Percentiles rank a stretch among this genome's conserved stretches.
Evolutionary conservation across 2,888 invertebrate genomes (phyloP).

Genomic region (Agrenia bidenticulata): DNA sequence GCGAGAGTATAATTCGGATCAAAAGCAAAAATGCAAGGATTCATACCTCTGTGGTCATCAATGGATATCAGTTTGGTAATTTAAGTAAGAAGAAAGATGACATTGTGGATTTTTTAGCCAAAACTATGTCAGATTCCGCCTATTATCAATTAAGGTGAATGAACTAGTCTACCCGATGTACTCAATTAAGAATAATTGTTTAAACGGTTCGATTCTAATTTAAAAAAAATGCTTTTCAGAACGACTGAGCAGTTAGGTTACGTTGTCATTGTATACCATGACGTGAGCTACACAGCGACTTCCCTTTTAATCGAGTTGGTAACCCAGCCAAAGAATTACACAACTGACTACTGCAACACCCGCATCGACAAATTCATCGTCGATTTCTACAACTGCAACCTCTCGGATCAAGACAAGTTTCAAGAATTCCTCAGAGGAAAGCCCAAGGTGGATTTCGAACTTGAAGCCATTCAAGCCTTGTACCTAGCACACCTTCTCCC

Average conservation of each 20-base stretch:
- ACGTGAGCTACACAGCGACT: slow-evolving; percentile 25
- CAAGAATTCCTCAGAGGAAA: slow-evolving; percentile 19
- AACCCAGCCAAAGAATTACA: slow-evolving; percentile 38
- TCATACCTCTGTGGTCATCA: slow-evolving; percentile 34
- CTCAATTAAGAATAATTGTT: background rate
- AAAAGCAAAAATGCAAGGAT: slow-evolving; percentile 19
- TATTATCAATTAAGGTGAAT: slow-evolving; percentile 33
- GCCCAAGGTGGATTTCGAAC: slow-evolving; percentile 17
- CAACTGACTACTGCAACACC: slow-evolving; percentile 36
- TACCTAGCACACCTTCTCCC: slow-evolving; percentile 26
- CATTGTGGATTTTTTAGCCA: slow-evolving; percentile 24
- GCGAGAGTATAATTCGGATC: slow-evolving; percentile 35
- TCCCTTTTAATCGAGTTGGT: slow-evolving; percentile 29
- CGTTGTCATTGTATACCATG: slow-evolving; percentile 27
- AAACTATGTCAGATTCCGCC: slow-evolving; percentile 23
- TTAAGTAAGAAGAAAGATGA: slow-evolving; percentile 20
- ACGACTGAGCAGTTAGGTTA: slow-evolving; percentile 39
- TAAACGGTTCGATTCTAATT: background rate
- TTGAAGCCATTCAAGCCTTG: background rate
- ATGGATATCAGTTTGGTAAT: slow-evolving; percentile 41
- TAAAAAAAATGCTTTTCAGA: slow-evolving; percentile 15
- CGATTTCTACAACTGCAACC: slow-evolving; percentile 19
- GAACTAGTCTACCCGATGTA: no score
- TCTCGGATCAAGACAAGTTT: slow-evolving; percentile 9
- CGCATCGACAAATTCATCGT: slow-evolving; percentile 33